A percentile compares a stretch with the other conserved stretches of the same genome.
These are phyloP conservation scores for Asbolus verrucosus DNA, from an alignment of 1,140 invertebrate genomes.

Conservation along the genomic window DNA sequence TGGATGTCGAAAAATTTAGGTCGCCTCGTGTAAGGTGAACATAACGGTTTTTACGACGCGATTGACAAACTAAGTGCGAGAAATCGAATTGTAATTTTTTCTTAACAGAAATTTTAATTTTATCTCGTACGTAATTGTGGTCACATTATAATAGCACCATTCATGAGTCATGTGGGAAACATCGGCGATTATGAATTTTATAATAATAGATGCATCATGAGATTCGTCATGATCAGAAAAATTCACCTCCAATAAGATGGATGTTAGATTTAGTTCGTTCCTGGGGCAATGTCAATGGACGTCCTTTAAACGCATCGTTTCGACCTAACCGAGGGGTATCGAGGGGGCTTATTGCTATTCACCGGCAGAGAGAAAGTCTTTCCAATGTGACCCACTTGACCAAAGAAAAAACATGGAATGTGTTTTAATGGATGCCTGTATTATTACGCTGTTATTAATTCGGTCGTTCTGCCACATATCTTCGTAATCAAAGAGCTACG, in stretches of 20 bases:
- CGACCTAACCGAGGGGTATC: conserved; percentile 15
- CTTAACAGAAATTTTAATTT: no score
- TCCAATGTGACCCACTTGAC: conserved; percentile 53
- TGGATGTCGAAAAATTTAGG: conserved; percentile 8
- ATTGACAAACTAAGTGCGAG: no score
- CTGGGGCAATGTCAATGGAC: conserved; percentile 54
- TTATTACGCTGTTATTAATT: conserved; percentile 21
- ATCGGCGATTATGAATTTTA: background rate
- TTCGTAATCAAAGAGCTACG: background rate
- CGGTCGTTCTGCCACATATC: conserved; percentile 16
- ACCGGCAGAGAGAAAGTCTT: conserved; percentile 54
- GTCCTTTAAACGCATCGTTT: conserved; percentile 45
- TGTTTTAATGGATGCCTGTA: conserved; percentile 40
- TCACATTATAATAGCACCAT: background rate
- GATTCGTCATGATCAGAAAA: no score
- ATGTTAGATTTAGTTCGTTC: conserved; percentile 19
- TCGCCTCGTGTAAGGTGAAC: conserved; percentile 17
- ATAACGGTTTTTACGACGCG: conserved; percentile 31
- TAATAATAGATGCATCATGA: no score
- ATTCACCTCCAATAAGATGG: no score
- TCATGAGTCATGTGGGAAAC: conserved; percentile 20
- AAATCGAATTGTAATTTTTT: no score
- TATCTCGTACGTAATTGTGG: conserved; percentile 3
- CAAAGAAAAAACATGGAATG: conserved; percentile 52
- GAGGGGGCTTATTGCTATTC: conserved; percentile 22